Evolutionary conservation across 2,797 vertebrate genomes (phyloP).

Genomic region (Spinibarbus caldwelli): DNA sequence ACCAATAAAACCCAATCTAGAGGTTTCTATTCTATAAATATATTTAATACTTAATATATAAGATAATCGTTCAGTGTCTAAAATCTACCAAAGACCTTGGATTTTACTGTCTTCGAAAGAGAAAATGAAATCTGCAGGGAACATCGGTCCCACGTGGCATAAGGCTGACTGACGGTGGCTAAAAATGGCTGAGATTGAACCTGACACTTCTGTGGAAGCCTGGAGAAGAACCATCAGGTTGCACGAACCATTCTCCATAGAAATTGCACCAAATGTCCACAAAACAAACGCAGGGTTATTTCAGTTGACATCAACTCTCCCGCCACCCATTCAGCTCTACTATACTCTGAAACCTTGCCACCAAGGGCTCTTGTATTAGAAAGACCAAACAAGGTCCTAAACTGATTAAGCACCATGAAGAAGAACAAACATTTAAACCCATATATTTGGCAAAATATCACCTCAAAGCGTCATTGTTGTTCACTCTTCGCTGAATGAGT

Average conservation of each 20-base stretch:
- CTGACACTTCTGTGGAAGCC: slow-evolving; percentile 46
- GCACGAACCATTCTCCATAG: slow-evolving; percentile 41
- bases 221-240: slow-evolving; percentile 32
- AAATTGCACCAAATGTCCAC: slow-evolving; percentile 57
- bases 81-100: slow-evolving; percentile 70
- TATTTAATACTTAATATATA: slow-evolving; percentile 78
- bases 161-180: slow-evolving; percentile 36
- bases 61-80: slow-evolving; percentile 69
- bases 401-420: slow-evolving; percentile 58
- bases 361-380: slow-evolving; percentile 17
- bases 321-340: slow-evolving; percentile 7
- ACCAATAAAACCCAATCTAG: slow-evolving; percentile 78
- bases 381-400: slow-evolving; percentile 33
- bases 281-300: slow-evolving; percentile 30
- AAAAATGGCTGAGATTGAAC: slow-evolving; percentile 58
- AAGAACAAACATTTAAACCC: slow-evolving; percentile 28
- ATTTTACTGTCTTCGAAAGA: slow-evolving; percentile 63
- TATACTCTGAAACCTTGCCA: slow-evolving; percentile 8
- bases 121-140: slow-evolving; percentile 21
- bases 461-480: slow-evolving; percentile 3
- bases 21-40: slow-evolving; percentile 77
- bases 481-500: slow-evolving; percentile 21
- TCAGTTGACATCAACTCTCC: slow-evolving; percentile 8
- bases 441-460: slow-evolving; percentile 44
- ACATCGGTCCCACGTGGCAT: slow-evolving; percentile 29